These are phyloP conservation scores for Orgyia antiqua DNA, from an alignment of 2,888 invertebrate species.

Conservation along the genomic window DNA sequence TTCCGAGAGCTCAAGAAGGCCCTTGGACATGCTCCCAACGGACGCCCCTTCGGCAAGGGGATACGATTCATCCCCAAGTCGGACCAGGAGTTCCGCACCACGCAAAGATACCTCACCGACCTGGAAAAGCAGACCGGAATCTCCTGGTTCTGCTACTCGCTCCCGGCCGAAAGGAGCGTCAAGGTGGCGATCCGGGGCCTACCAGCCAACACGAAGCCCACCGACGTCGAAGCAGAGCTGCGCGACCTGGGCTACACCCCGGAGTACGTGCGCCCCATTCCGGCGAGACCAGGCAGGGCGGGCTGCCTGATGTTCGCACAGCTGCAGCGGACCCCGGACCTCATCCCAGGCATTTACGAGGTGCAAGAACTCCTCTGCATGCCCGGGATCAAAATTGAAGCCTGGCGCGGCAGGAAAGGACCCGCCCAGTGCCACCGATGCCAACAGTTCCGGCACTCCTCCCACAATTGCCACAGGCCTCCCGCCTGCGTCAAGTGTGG, in stretches of 20 bases:
- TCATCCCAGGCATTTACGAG: conserved; percentile 11
- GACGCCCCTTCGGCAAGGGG: background rate
- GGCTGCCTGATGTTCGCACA: background rate
- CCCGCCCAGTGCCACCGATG: conserved; percentile 23
- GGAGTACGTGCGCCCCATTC: background rate
- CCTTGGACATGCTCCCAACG: background rate
- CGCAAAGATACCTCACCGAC: conserved; percentile 1
- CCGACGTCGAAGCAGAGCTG: background rate
- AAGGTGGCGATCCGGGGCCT: conserved; percentile 4
- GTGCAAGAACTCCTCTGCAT: conserved; percentile 15
- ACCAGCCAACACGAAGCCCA: background rate
- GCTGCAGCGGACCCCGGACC: background rate
- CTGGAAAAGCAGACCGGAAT: background rate
- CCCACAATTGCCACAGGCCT: conserved; percentile 17
- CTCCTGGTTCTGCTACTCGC: conserved; percentile 2
- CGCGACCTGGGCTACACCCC: background rate
- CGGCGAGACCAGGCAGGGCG: background rate
- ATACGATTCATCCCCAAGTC: background rate
- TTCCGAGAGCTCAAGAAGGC: background rate
- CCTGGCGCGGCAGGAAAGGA: conserved; percentile 13
- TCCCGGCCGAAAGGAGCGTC: background rate
- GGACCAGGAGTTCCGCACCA: background rate
- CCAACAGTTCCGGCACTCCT: conserved; percentile 19
- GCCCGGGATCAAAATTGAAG: conserved; percentile 17
- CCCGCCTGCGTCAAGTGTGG: conserved; percentile 11